Evolutionary conservation across 2,113 vertebrate genomes (phyloP).

Genomic region (Leucopsar rothschildi): DNA sequence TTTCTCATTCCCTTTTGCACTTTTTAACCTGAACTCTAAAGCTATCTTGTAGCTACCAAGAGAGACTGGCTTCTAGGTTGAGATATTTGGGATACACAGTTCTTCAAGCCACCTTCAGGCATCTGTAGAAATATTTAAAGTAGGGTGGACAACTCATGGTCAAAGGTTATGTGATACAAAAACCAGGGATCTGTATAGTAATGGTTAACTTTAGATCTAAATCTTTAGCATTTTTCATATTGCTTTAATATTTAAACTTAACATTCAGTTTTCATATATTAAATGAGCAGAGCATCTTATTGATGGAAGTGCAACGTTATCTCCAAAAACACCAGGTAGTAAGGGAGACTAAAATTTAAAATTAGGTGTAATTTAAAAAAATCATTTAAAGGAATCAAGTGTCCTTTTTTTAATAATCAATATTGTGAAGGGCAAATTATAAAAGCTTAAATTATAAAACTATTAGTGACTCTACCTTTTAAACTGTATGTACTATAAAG

Average conservation of each 20-base stretch:
- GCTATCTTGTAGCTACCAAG: constrained; percentile 35
- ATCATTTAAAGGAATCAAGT: constrained; percentile 13
- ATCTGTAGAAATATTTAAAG: constrained; percentile 53
- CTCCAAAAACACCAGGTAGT: not conserved
- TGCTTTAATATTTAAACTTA: constrained; percentile 47
- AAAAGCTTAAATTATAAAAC: constrained; percentile 62
- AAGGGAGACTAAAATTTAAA: constrained; percentile 22
- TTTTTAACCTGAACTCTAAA: constrained; percentile 54
- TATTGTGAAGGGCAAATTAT: constrained; percentile 18
- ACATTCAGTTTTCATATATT: constrained; percentile 26
- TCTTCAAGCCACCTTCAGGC: constrained; percentile 54
- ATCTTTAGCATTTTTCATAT: not conserved
- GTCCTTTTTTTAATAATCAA: not conserved
- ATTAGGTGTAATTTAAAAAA: not conserved
- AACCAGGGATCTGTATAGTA: not conserved
- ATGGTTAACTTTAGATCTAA: constrained; percentile 1
- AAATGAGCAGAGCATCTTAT: constrained; percentile 20
- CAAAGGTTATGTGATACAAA: constrained; percentile 30
- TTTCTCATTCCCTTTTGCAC: constrained; percentile 56
- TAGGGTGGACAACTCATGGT: not conserved
- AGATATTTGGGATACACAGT: constrained; percentile 48
- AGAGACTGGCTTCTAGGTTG: constrained; percentile 42
- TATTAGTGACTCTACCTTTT: constrained; percentile 41
- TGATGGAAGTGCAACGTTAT: constrained; percentile 30
- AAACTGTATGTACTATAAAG: constrained; percentile 48